Conservation (phyloP, 53 echinoderm and acorn worm genomes). For the Stichopus horrens region DNA sequence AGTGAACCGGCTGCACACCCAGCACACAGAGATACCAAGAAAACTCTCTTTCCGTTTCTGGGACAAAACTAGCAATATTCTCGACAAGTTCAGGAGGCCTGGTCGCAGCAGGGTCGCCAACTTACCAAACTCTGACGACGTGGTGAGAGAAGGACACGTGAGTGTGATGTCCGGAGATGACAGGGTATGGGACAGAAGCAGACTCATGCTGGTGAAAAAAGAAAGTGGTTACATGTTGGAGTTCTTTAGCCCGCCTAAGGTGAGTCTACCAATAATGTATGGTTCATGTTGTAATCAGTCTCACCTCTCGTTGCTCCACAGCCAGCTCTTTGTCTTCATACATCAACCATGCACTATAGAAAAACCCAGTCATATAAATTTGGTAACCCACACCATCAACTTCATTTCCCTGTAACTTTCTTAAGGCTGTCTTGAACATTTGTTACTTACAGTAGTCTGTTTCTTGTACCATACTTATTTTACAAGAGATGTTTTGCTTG, state of each 20-base stretch:
- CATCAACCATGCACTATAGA: too few relatives aligned
- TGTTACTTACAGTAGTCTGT: too few relatives aligned
- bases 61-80: slow-evolving; percentile 71
- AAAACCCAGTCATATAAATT: too few relatives aligned
- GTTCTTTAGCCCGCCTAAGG: slow-evolving; percentile 96
- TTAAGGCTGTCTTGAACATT: too few relatives aligned
- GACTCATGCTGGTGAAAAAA: slow-evolving; percentile 75
- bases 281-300: too few relatives aligned
- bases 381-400: too few relatives aligned
- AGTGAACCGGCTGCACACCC: slow-evolving; percentile 27
- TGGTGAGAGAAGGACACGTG: slow-evolving; percentile 90
- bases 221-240: slow-evolving; percentile 89
- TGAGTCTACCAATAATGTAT: slow-evolving; percentile 29
- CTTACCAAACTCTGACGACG: slow-evolving; percentile 58
- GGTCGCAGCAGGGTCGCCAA: slow-evolving; percentile 42
- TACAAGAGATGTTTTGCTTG: too few relatives aligned
- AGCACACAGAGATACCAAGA: slow-evolving; percentile 50
- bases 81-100: slow-evolving; percentile 82
- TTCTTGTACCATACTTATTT: too few relatives aligned
- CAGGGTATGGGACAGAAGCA: slow-evolving; percentile 84
- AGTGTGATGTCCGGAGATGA: slow-evolving; percentile 91
- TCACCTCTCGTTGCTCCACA: too few relatives aligned
- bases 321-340: too few relatives aligned
- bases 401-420: too few relatives aligned
- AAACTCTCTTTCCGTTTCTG: slow-evolving; percentile 81